phyloP scores from a whole-genome alignment of 2,113 vertebrate species.

The Carassius gibelio region DNA sequence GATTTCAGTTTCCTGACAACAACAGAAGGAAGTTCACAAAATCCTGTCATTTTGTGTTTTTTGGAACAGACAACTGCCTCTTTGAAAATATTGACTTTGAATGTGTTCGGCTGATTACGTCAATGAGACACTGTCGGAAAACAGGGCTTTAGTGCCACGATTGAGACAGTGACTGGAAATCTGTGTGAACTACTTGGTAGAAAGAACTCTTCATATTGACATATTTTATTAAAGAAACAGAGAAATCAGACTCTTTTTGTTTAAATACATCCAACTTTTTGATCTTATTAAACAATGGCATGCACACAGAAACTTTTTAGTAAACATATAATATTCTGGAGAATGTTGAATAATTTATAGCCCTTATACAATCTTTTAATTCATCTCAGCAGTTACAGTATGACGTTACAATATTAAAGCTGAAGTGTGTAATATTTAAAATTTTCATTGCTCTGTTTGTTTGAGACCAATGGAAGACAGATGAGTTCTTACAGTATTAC shows the following conservation, averaged over 20 bases:
- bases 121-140: not conserved
- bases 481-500: not conserved
- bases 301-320: not conserved
- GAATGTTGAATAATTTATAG: not conserved
- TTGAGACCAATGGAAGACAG: not conserved
- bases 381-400: not conserved
- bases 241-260: not conserved
- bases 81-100: conserved; percentile 39
- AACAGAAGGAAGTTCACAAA: conserved; percentile 59
- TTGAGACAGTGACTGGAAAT: not conserved
- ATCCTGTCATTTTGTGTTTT: conserved; percentile 54
- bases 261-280: not conserved
- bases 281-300: not conserved
- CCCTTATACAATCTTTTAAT: not conserved
- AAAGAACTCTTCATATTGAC: not conserved
- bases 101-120: conserved; percentile 19
- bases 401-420: not conserved
- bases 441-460: not conserved
- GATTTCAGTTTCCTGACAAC: conserved; percentile 62
- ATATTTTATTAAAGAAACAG: conserved; percentile 5
- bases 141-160: not conserved
- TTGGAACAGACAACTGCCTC: conserved; percentile 34
- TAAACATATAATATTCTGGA: not conserved
- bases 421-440: not conserved
- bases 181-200: not conserved